Conservation (phyloP, 2,113 vertebrate species). For the Platysternon megacephalum region DNA sequence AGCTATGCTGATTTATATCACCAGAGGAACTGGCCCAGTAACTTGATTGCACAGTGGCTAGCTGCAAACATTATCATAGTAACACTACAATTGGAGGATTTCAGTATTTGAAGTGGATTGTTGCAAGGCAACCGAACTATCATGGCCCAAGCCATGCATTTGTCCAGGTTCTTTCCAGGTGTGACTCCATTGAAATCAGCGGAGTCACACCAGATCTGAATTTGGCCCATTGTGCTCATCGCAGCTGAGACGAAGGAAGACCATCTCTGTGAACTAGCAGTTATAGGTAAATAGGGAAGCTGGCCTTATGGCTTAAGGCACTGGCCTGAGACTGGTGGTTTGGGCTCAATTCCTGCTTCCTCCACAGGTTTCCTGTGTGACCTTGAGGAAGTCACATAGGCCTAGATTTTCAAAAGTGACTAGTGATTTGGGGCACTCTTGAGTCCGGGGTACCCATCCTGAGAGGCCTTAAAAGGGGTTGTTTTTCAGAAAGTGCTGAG, state of each 20-base stretch:
- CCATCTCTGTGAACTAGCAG: constrained; percentile 25
- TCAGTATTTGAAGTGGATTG: constrained; percentile 9
- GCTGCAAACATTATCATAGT: background rate
- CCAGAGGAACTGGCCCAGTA: background rate
- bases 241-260: background rate
- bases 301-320: background rate
- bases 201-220: background rate
- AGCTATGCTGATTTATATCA: background rate
- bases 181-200: constrained; percentile 17
- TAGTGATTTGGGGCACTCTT: background rate
- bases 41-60: background rate
- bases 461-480: background rate
- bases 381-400: background rate
- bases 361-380: background rate
- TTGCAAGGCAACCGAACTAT: background rate
- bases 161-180: accelerated
- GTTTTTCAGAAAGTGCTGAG: background rate
- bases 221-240: background rate
- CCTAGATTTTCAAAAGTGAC: background rate
- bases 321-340: background rate
- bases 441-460: background rate
- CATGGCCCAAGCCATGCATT: constrained; percentile 16
- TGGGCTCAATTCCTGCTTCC: background rate
- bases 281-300: background rate
- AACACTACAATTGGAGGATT: background rate